Conservation (phyloP, 2,113 vertebrate genomes). For the Paratilapia polleni region DNA sequence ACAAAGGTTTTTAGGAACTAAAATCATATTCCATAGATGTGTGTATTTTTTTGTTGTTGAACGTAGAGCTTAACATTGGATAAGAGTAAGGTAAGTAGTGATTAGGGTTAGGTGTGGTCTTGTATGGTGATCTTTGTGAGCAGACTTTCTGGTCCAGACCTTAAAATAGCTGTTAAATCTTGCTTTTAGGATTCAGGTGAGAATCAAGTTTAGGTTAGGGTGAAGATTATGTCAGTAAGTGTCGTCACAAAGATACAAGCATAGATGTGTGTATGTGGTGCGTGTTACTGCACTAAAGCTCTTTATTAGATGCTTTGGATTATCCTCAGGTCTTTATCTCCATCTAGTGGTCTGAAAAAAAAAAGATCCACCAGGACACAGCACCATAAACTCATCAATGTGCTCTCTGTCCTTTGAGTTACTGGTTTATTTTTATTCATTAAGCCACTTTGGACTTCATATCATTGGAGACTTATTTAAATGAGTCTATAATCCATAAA, state of each 20-base stretch:
- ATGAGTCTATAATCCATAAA: background rate
- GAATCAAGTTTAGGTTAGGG: background rate
- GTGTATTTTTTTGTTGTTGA: background rate
- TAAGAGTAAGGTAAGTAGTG: too few species aligned
- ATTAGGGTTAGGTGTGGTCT: too few species aligned
- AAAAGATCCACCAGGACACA: background rate
- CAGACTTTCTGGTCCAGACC: too few species aligned
- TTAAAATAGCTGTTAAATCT: background rate
- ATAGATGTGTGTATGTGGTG: constrained; percentile 10
- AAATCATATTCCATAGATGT: background rate
- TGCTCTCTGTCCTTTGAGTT: background rate
- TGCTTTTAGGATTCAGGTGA: background rate
- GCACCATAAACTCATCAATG: background rate
- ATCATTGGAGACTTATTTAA: background rate
- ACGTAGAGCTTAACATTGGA: too few species aligned
- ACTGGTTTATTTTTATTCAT: background rate
- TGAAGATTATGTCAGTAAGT: background rate
- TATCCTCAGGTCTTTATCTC: constrained; percentile 47
- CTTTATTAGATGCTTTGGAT: background rate
- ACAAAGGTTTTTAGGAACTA: background rate
- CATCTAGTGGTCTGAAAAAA: constrained; percentile 61
- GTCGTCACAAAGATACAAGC: background rate
- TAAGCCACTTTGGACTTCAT: background rate
- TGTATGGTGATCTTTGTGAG: too few species aligned
- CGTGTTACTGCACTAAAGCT: background rate